Evolutionary conservation across 2,888 invertebrate species (phyloP), one percentile per base, ranked within the genome.

Genomic region (Diabrotica balteata): DNA sequence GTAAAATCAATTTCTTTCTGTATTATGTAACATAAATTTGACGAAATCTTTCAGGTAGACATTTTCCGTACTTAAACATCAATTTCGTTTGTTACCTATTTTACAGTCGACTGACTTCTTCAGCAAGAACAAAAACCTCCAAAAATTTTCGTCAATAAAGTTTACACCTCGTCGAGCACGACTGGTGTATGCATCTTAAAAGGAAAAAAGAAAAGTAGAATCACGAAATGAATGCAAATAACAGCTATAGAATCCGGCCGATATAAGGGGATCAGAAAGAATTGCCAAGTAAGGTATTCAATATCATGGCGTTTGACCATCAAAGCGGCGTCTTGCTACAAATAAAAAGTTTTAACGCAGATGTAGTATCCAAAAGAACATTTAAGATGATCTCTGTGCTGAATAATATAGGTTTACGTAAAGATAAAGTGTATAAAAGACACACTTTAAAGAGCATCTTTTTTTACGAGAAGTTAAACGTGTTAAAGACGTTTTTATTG

Each of bases 281-380:
- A 61, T 61, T 53, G 61, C 61, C 51, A 46, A 61, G n/a, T 61
- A 22, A 61, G 61, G 61, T 61, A 61, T 61, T 61, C 52, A 46
- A 61, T 61, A 53, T 61, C 61, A 11, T 17, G 46, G 61, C 8
- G 53, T 52, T 44, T 53, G 61, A 61, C 61, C 61, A 43, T 52
- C 53, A 61, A 61, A 53, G 53, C 22, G 53, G 22, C n/a, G 47
- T 49, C 8, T n/a, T 57, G 32, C 4, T 32, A 11, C 51, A 17
- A 17, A 17, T 22, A 22, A 8, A 51, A 51, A 11, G 51, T 11
- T 17, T 17, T 22, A 22, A 51, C 17, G 17, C 17, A 49, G n/a
- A 49, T 10, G 50, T 10, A n/a, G 50, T 49, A n/a, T 49, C 50
- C 10, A 3, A n/a, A 11, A 11, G 50, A 49, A 49, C 10, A 11